Evolutionary conservation across 2,797 vertebrate genomes (phyloP), one percentile per base, ranked within the genome.

Genomic region (Muscicapa comitata): DNA sequence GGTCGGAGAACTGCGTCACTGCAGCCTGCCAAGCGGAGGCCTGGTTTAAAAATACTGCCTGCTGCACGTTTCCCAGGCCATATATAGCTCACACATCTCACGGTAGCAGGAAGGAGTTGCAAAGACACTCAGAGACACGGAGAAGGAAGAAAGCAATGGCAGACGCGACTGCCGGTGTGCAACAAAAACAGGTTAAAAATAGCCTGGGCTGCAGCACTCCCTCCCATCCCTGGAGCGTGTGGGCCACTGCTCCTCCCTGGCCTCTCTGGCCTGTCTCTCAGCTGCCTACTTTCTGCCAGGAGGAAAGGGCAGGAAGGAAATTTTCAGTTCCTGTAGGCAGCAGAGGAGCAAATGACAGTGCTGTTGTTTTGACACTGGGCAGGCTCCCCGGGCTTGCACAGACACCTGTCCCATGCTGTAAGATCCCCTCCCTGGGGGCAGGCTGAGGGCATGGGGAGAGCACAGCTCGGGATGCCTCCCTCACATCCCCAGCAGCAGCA

Each of bases 61-160:
- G 93, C 66, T 37, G 13, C 95, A 97, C 96, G 97, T 96, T 98
- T 98, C 98, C 98, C 98, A 98, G 97, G 97, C 97, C 97, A 97
- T 96, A 97, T 98, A 98, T 98, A 98, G 98, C 84, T 96, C 95
- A 91, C 80, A 83, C 58, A 76, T 95, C 95, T 97, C 95, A 92
- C 59, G 50, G 97, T 38, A 66, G 85, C 82, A 96, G 96, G 96
- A 97, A 97, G 96, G 96, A 93, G 80, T 76, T 95, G 90, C 80
- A 96, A 90, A 96, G 93, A 94, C 90, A 96, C 63, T 77, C 74
- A 95, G 86, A 93, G 78, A 90, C n/a, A 42, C 23, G 29, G 77
- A 94, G 94, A 94, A 89, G 77, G 88, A 91, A 90, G 87, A 97
- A 88, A 95, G 95, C 59, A 90, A 57, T 42, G 15, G 68, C 53